These are phyloP conservation scores for Branchipolynoe longqiensis DNA, from an alignment of 2,888 invertebrate species.

Conservation along the genomic window DNA sequence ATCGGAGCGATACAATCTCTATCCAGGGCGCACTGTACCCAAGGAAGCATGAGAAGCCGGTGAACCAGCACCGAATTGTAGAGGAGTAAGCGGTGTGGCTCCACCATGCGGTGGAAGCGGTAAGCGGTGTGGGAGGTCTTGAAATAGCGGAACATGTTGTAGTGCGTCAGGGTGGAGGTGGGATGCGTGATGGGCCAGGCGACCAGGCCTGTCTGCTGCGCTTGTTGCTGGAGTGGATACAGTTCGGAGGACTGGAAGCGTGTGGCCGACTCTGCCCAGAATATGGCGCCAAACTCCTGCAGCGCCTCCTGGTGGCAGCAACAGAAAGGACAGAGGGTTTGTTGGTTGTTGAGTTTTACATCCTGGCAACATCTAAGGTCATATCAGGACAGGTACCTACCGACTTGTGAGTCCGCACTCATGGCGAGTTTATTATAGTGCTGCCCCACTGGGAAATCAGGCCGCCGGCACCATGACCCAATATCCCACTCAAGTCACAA, in stretches of 20 bases:
- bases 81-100: slow-evolving; percentile 84
- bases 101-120: slow-evolving; percentile 93
- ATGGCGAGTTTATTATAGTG: too few relatives aligned
- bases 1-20: slow-evolving; percentile 95
- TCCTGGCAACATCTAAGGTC: too few relatives aligned
- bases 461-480: too few relatives aligned
- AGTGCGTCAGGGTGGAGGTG: slow-evolving; percentile 95
- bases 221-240: slow-evolving; percentile 69
- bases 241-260: slow-evolving; percentile 75
- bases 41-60: slow-evolving; percentile 89
- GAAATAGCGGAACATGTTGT: slow-evolving; percentile 97
- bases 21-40: slow-evolving; percentile 95
- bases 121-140: slow-evolving; percentile 91
- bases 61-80: slow-evolving; percentile 87
- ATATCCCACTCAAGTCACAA: too few relatives aligned
- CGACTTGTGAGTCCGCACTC: too few relatives aligned
- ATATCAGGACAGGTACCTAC: too few relatives aligned
- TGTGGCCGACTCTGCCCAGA: slow-evolving; percentile 86
- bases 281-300: slow-evolving; percentile 88
- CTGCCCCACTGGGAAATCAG: too few relatives aligned
- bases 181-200: slow-evolving; percentile 86
- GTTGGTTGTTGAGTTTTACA: too few relatives aligned
- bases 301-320: slow-evolving; percentile 87
- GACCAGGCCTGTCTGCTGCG: slow-evolving; percentile 88
- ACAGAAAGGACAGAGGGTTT: background rate